phyloP scores from a whole-genome alignment of 1,140 invertebrate species.

The Propsilocerus akamusi region DNA sequence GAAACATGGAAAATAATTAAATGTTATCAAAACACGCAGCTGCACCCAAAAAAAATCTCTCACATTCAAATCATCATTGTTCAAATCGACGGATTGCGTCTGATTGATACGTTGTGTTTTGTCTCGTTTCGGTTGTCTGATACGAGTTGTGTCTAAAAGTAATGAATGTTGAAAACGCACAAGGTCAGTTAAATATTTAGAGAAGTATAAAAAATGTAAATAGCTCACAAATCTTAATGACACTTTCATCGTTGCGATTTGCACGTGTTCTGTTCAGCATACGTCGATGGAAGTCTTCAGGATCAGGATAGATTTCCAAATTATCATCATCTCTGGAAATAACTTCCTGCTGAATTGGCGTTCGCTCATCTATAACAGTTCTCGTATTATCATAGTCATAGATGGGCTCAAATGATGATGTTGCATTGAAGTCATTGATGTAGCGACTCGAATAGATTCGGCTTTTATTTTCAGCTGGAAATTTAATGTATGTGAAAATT shows the following conservation, averaged over 20 bases:
- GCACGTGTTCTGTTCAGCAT: background rate
- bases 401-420: background rate
- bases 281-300: background rate
- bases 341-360: background rate
- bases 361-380: background rate
- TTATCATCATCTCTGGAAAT: background rate
- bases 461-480: background rate
- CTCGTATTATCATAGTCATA: background rate
- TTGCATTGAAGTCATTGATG: background rate
- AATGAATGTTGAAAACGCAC: no score
- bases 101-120: background rate
- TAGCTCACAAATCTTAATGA: background rate
- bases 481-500: no score
- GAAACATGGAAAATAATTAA: no score
- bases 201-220: background rate
- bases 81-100: background rate
- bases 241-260: background rate
- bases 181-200: background rate
- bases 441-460: background rate
- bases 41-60: no score
- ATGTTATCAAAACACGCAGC: no score
- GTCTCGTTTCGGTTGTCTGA: background rate
- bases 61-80: conserved; percentile 1
- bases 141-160: background rate
- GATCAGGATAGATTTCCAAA: background rate